Evolutionary conservation across 2,888 invertebrate genomes (phyloP).

Genomic region (Penaeus monodon): DNA sequence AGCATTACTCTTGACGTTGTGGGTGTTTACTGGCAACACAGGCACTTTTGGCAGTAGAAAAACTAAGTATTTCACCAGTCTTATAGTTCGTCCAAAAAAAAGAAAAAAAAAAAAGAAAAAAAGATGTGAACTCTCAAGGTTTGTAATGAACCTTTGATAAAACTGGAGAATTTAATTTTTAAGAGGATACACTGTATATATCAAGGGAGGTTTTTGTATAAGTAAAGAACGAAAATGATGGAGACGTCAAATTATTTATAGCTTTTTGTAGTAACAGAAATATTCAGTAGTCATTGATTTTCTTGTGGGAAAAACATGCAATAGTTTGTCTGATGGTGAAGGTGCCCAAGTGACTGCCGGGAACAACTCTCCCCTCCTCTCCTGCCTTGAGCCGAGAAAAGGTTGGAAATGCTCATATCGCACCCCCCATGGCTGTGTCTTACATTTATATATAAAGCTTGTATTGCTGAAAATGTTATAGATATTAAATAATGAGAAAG

Average conservation of each 20-base stretch:
- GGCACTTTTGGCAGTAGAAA: conserved; percentile 37
- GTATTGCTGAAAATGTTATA: conserved; percentile 51
- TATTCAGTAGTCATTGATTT: not conserved
- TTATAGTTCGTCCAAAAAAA: no score
- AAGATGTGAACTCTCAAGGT: not conserved
- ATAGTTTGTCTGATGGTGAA: not conserved
- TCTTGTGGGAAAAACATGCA: not conserved
- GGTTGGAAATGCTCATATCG: conserved; percentile 52
- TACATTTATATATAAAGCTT: conserved; percentile 52
- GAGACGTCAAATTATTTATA: not conserved
- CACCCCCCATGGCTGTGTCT: conserved; percentile 54
- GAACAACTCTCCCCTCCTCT: conserved; percentile 18
- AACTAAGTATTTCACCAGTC: not conserved
- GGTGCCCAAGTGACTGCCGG: conserved; percentile 13
- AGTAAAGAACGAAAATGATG: not conserved
- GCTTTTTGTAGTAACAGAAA: not conserved
- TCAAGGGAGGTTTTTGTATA: conserved; percentile 10
- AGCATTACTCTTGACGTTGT: conserved; percentile 24
- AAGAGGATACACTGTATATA: no score
- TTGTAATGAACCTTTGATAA: no score
- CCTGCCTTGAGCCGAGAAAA: conserved; percentile 49
- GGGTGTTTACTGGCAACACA: conserved; percentile 30
- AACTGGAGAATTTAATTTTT: no score
- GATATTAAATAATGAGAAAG: conserved; percentile 20
- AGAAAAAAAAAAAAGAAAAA: no score